Conservation (phyloP, 2,797 vertebrate species). For the Valencia hispanica region DNA sequence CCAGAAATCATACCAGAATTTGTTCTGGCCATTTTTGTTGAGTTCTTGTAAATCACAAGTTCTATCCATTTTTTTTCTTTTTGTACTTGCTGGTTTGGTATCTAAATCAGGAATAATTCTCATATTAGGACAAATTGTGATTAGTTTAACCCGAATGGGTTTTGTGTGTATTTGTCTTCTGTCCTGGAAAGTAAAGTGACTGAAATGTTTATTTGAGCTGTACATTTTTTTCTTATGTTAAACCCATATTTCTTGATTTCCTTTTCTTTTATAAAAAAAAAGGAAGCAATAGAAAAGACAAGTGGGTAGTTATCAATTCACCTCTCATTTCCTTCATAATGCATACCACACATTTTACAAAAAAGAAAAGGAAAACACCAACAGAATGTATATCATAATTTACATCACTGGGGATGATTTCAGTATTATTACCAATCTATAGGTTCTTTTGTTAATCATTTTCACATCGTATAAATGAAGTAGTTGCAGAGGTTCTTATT, state of each 20-base stretch:
- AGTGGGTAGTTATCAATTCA: not conserved
- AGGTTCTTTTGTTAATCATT: not conserved
- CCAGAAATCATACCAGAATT: not conserved
- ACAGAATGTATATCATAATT: not conserved
- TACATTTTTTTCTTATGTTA: not conserved
- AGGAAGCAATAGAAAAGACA: not conserved
- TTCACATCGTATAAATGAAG: not conserved
- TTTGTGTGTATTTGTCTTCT: not conserved
- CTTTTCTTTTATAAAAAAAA: not conserved
- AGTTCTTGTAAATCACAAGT: not conserved
- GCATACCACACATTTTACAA: not conserved
- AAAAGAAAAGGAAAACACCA: not conserved
- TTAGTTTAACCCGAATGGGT: not conserved
- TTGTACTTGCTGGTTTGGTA: too few relatives aligned
- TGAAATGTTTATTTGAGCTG: not conserved
- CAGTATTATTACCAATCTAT: not conserved
- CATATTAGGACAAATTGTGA: not conserved
- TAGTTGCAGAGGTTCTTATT: not conserved
- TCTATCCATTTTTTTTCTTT: too few relatives aligned
- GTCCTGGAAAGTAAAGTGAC: not conserved
- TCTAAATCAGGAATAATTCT: not conserved
- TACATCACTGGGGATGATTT: not conserved
- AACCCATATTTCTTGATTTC: not conserved
- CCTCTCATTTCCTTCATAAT: not conserved
- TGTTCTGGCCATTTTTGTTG: not conserved